These are phyloP conservation scores for Hirundichthys speculiger DNA, from an alignment of 2,113 vertebrate species.

Conservation along the genomic window DNA sequence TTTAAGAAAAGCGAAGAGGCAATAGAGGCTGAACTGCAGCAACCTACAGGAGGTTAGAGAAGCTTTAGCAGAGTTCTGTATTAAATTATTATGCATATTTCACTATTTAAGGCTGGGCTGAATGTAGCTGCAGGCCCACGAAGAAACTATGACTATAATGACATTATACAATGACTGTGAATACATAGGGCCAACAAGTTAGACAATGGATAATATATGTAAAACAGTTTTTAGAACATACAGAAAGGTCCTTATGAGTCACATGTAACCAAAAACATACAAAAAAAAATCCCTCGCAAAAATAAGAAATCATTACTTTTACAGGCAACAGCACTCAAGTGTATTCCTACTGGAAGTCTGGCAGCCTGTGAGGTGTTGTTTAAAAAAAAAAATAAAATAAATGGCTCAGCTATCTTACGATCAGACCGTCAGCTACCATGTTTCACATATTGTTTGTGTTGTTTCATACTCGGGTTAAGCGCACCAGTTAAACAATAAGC, in stretches of 20 bases:
- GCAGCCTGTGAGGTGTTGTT: constrained; percentile 16
- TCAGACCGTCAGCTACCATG: constrained; percentile 21
- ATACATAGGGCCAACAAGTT: constrained; percentile 13
- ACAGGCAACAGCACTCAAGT: background rate
- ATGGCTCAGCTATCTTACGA: constrained; percentile 28
- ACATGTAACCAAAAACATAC: background rate
- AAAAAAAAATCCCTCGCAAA: background rate
- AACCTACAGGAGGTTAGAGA: constrained; percentile 30
- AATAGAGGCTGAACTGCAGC: constrained; percentile 49
- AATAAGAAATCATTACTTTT: background rate
- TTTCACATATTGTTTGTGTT: constrained; percentile 16
- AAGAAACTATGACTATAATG: constrained; percentile 18
- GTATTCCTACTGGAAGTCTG: constrained; percentile 11
- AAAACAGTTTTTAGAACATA: background rate
- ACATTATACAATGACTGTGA: constrained; percentile 5
- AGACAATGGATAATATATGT: background rate
- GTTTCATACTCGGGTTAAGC: constrained; percentile 16
- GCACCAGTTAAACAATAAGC: constrained; percentile 9
- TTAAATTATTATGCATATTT: constrained; percentile 23
- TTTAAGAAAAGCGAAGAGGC: constrained; percentile 40
- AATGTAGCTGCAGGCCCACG: constrained; percentile 6
- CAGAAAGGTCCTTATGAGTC: background rate
- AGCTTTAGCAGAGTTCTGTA: constrained; percentile 34
- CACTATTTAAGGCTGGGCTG: constrained; percentile 33
- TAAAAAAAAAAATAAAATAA: too few relatives aligned